These are phyloP conservation scores for Microhierax caerulescens DNA, from an alignment of 2,797 vertebrate species.

Conservation along the genomic window DNA sequence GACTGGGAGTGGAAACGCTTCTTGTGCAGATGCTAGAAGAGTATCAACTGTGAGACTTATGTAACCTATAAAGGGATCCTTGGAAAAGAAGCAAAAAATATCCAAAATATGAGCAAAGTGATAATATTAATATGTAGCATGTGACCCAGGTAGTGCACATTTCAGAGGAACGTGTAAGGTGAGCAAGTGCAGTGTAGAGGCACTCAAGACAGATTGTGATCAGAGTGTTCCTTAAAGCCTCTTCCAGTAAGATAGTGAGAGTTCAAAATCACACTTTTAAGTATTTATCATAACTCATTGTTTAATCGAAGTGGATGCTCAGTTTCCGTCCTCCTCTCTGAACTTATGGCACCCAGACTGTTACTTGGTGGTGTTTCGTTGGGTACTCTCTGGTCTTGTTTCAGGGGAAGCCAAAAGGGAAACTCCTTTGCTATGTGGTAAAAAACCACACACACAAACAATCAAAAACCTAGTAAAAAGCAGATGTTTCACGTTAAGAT, in stretches of 20 bases:
- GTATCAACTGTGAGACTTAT: not conserved
- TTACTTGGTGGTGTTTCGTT: rapidly evolving
- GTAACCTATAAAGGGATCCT: not conserved
- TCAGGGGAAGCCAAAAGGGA: not conserved
- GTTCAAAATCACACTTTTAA: not conserved
- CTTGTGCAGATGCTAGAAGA: not conserved
- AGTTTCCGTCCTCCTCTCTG: not conserved
- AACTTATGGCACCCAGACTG: rapidly evolving
- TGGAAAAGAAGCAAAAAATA: not conserved
- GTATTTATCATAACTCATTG: not conserved
- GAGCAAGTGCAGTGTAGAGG: not conserved
- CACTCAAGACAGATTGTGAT: rapidly evolving
- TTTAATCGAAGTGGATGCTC: not conserved
- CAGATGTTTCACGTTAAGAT: not conserved
- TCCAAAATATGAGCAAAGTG: not conserved
- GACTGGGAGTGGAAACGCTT: not conserved
- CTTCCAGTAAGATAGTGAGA: not conserved
- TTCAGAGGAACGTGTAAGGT: not conserved
- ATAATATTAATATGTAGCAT: not conserved
- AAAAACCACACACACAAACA: too few relatives aligned
- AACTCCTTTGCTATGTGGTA: not conserved
- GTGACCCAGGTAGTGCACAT: rapidly evolving
- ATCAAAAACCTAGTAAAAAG: not conserved
- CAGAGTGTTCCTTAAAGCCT: not conserved
- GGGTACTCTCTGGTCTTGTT: not conserved